phyloP scores from a whole-genome alignment of 2,113 vertebrate species.

The Grallaria varia region DNA sequence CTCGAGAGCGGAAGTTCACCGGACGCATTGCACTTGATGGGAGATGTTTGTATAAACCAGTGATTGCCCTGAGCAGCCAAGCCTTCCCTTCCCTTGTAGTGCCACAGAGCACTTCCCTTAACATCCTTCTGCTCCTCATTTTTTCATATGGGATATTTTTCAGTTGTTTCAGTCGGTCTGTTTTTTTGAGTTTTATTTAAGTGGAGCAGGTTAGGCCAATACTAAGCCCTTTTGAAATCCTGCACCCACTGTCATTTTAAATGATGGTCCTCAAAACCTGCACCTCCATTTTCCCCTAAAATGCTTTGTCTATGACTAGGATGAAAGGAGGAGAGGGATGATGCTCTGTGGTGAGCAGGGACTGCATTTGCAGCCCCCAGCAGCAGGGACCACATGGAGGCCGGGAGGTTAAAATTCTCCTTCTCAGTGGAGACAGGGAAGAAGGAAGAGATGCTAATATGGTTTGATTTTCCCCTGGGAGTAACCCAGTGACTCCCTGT shows the following conservation, averaged over 20 bases:
- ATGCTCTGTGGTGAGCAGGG: neutral
- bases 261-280: neutral
- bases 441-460: neutral
- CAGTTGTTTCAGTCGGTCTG: neutral
- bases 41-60: neutral
- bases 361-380: neutral
- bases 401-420: neutral
- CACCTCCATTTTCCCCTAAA: neutral
- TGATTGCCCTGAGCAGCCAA: neutral
- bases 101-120: rapidly evolving
- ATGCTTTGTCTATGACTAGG: neutral
- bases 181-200: neutral
- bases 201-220: neutral
- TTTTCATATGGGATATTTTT: neutral
- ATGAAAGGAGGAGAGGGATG: neutral
- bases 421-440: neutral
- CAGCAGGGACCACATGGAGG: neutral
- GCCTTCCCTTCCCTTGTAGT: neutral
- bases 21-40: neutral
- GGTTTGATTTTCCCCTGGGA: neutral
- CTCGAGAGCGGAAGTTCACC: neutral
- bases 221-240: neutral
- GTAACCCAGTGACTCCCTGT: neutral
- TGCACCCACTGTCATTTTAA: neutral
- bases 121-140: neutral